Conservation (phyloP, 2,113 vertebrate species). For the Boulengeromyrus knoepffleri region DNA sequence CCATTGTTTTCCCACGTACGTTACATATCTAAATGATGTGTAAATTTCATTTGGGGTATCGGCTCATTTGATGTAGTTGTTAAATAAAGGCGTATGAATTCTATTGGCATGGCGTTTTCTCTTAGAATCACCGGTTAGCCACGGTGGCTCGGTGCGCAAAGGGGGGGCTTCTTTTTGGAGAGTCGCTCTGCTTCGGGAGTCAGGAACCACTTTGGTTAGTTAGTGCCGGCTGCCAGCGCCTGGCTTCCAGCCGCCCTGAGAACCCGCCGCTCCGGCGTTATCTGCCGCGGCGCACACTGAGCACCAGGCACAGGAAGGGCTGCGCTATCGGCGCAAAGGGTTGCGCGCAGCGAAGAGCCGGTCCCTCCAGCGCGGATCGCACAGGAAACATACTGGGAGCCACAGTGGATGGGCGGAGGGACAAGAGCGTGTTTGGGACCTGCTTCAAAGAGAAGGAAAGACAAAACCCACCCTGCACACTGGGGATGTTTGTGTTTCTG, state of each 20-base stretch:
- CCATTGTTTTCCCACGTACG: not conserved
- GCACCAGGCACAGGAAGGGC: constrained; percentile 27
- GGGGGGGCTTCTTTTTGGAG: not conserved
- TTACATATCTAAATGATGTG: not conserved
- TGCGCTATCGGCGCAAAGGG: constrained; percentile 26
- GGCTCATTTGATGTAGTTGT: not conserved
- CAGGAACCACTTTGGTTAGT: not conserved
- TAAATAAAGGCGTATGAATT: not conserved
- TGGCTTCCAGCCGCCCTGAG: constrained; percentile 38
- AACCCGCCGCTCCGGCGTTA: constrained; percentile 27
- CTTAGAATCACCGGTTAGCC: not conserved
- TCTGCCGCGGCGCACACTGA: constrained; percentile 29
- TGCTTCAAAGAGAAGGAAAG: not conserved
- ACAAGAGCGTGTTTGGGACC: not conserved
- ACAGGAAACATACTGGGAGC: not conserved
- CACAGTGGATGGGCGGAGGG: constrained; percentile 1
- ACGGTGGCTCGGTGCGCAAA: not conserved
- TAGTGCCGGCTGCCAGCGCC: constrained; percentile 20
- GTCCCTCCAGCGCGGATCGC: not conserved
- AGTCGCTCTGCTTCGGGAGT: not conserved
- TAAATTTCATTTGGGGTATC: not conserved
- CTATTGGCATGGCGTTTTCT: not conserved
- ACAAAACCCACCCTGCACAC: not conserved
- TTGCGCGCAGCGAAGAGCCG: constrained; percentile 6
- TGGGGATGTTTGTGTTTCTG: constrained; percentile 38